Evolutionary conservation across 2,113 vertebrate genomes (phyloP), one percentile per base, ranked within the genome.

Genomic region (Falco punctatus): DNA sequence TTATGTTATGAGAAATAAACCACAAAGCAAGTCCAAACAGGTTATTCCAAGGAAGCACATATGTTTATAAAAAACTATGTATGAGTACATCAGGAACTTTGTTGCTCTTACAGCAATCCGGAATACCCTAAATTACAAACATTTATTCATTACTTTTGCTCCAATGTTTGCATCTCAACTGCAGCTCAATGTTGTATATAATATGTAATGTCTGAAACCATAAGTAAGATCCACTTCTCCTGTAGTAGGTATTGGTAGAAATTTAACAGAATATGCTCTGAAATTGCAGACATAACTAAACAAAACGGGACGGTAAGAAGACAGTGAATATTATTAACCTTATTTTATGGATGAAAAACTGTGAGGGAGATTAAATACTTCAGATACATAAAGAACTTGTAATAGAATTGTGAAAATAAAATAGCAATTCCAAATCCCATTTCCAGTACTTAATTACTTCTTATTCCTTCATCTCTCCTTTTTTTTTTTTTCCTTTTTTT

Each of bases 371-470:
- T 92, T 83, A 95, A 94, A 93, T 88, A 88, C 46, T 79, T 85
- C 62, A 87, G 61, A 93, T 82, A 92, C 59, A 93, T 62, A 92
- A 93, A 75, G 52, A 90, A 86, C 30, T 86, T 81, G 32, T 81
- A 95, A 83, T 77, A 92, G 75, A 88, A 81, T 30, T 71, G 51
- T 80, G 59, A 95, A 90, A 93, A 96, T 95, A 93, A 92, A 90
- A 88, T n/a, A 81, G 64, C 75, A 94, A 78, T 95, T 88, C 67
- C 75, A 95, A 95, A 94, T 90, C 69, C 42, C 28, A 92, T 90
- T 90, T 96, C 64, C 90, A 95, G 35, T 73, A 77, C 40, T 88
- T 95, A 96, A 95, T 95, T 96, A 96, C 81, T 94, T 90, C 49
- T 94, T 72, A 85, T 70, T 93, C 71, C 82, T 94, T 93, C 88